Evolutionary conservation across 2,797 vertebrate genomes (phyloP).

Genomic region (Remorina albescens): DNA sequence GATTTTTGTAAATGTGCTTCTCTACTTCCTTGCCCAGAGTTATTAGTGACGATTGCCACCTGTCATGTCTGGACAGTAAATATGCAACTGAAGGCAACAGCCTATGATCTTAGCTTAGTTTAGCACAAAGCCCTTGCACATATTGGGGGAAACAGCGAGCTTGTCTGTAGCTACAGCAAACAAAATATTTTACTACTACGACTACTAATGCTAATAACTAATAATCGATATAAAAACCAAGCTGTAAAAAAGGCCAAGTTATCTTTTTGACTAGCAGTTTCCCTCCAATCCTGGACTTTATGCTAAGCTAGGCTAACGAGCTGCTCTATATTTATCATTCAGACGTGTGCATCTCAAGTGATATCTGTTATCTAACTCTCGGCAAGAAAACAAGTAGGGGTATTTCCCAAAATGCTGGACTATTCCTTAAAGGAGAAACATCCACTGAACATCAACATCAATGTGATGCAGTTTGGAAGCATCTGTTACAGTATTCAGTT

Average conservation of each 20-base stretch:
- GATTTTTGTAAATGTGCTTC: not conserved
- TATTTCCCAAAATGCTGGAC: conserved; percentile 25
- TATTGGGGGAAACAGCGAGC: not conserved
- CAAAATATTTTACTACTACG: not conserved
- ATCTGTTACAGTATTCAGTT: conserved; percentile 59
- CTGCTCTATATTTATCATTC: not conserved
- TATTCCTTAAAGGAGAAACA: conserved; percentile 14
- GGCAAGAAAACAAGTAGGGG: not conserved
- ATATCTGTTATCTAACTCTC: not conserved
- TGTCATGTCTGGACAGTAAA: not conserved
- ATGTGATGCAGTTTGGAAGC: conserved; percentile 42
- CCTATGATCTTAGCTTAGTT: conserved; percentile 1
- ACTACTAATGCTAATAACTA: not conserved
- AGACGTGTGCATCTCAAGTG: not conserved
- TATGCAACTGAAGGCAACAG: not conserved
- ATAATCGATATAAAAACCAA: not conserved
- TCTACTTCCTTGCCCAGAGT: conserved; percentile 18
- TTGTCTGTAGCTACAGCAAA: not conserved
- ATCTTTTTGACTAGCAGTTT: not conserved
- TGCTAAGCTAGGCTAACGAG: conserved; percentile 1
- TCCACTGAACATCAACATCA: conserved; percentile 40
- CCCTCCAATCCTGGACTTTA: not conserved
- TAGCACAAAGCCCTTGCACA: conserved; percentile 17
- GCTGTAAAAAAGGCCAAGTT: not conserved
- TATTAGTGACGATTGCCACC: not conserved